Conservation (phyloP, 1,140 invertebrate species). For the Leptinotarsa defecta region DNA sequence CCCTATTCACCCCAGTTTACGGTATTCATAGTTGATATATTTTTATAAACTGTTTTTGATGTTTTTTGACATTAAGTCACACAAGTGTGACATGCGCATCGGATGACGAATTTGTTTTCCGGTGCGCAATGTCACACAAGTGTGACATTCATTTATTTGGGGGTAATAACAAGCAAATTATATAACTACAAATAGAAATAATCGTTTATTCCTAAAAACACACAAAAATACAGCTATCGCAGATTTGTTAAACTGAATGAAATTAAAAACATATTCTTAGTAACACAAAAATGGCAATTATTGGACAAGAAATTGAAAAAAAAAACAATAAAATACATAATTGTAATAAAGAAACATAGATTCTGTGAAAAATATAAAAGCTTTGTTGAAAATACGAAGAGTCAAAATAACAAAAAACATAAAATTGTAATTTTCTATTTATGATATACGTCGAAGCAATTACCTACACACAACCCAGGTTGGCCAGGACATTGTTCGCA, state of each 20-base stretch:
- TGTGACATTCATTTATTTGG: neutral
- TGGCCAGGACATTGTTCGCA: conserved; percentile 15
- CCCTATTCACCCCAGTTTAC: no score
- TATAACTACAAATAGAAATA: neutral
- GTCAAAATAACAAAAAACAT: no score
- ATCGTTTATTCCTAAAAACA: neutral
- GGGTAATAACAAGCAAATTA: neutral
- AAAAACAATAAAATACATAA: neutral
- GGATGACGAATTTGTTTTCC: neutral
- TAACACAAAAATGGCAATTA: neutral
- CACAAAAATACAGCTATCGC: no score
- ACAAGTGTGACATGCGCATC: neutral
- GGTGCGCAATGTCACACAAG: neutral
- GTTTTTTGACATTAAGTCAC: no score
- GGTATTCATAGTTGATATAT: no score
- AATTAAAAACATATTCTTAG: neutral
- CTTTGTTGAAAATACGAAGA: no score
- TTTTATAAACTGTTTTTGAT: no score
- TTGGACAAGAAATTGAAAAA: conserved; percentile 4
- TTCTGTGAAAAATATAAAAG: neutral
- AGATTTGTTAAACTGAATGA: neutral
- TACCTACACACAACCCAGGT: conserved; percentile 19
- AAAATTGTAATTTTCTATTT: neutral
- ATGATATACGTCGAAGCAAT: conserved; percentile 12
- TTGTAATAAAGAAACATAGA: neutral